Evolutionary conservation across 2,797 vertebrate species (phyloP).

Genomic region (Caiman crocodilus): DNA sequence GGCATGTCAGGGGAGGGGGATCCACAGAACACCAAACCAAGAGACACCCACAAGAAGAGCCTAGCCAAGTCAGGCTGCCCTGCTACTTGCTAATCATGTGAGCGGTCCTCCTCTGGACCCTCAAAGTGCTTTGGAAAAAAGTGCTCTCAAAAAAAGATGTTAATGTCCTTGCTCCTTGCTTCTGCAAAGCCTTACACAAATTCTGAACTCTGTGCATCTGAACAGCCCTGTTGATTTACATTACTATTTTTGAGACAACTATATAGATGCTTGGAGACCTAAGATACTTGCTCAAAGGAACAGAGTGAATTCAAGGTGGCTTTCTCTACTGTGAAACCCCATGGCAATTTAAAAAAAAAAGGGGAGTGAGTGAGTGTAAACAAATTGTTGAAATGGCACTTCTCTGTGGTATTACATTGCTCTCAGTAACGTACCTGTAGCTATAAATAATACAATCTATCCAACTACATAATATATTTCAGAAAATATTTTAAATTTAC

Average conservation of each 20-base stretch:
- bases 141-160: neutral
- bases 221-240: neutral
- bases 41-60: too few species aligned
- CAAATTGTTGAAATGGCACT: neutral
- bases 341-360: neutral
- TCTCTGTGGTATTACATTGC: neutral
- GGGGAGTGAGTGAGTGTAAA: neutral
- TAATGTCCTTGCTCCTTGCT: neutral
- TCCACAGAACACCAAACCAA: too few species aligned
- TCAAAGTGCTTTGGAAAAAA: neutral
- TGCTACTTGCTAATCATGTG: too few species aligned
- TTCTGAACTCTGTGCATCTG: fast-evolving
- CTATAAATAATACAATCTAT: slow-evolving; percentile 29
- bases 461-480: slow-evolving; percentile 31
- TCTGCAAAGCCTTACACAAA: neutral
- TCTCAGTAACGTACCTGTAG: neutral
- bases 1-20: too few species aligned
- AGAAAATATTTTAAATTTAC: slow-evolving; percentile 18
- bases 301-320: neutral
- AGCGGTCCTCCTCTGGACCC: too few species aligned
- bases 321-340: neutral
- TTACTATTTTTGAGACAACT: neutral
- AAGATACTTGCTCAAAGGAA: neutral
- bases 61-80: too few species aligned
- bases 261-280: neutral